phyloP scores from a whole-genome alignment of 2,113 vertebrate species.

The Macquaria ambigua region DNA sequence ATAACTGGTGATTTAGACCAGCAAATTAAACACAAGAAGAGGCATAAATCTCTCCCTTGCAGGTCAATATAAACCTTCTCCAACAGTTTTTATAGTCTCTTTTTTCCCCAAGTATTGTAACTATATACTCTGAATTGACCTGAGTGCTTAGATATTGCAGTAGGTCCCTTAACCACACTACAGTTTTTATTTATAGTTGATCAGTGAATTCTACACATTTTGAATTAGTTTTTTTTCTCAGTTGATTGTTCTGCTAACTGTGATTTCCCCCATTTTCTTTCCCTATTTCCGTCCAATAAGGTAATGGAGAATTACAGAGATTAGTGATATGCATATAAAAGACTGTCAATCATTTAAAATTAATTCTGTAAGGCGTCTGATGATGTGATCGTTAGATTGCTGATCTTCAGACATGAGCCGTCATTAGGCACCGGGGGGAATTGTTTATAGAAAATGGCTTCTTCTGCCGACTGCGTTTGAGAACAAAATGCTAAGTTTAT shows the following conservation, averaged over 20 bases:
- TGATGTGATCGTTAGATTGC: conserved; percentile 78
- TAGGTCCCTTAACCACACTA: conserved; percentile 4
- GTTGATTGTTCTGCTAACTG: conserved; percentile 30
- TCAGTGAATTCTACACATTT: conserved; percentile 27
- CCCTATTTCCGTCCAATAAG: conserved; percentile 48
- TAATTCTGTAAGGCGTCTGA: conserved; percentile 78
- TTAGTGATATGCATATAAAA: conserved; percentile 81
- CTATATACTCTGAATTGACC: conserved; percentile 35
- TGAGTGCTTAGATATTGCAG: conserved; percentile 14
- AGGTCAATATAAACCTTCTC: background rate
- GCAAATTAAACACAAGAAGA: conserved; percentile 74
- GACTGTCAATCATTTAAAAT: conserved; percentile 87
- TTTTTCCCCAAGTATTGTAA: conserved; percentile 28
- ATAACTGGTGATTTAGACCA: conserved; percentile 73
- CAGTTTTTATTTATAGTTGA: conserved; percentile 35
- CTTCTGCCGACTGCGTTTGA: conserved; percentile 25
- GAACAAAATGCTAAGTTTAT: conserved; percentile 10
- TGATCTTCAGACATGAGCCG: conserved; percentile 61
- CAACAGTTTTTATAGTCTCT: conserved; percentile 32
- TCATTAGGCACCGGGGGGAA: conserved; percentile 70
- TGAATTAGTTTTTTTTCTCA: conserved; percentile 1
- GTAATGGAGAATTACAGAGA: conserved; percentile 76
- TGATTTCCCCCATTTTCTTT: conserved; percentile 28
- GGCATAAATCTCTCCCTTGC: conserved; percentile 57
- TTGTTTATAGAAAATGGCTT: conserved; percentile 51